Percentiles rank a stretch among this genome's conserved stretches.
phyloP scores from a whole-genome alignment of 1,140 invertebrate genomes.

The Maconellicoccus hirsutus region DNA sequence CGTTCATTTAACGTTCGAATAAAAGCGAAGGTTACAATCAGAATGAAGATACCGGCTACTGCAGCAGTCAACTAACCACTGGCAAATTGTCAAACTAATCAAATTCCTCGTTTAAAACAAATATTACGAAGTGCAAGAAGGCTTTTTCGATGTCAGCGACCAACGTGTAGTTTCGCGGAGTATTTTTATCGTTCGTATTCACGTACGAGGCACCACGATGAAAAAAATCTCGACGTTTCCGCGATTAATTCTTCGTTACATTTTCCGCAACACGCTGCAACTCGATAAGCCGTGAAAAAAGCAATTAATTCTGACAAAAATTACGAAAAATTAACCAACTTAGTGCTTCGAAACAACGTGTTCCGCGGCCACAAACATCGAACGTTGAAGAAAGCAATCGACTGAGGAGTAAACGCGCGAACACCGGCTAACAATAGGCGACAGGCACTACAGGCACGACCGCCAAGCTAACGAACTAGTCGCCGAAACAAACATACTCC shows the following conservation, averaged over 20 bases:
- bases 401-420: background rate
- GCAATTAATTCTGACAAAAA: too few relatives aligned
- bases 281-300: too few relatives aligned
- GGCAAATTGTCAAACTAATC: constrained; percentile 18
- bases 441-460: constrained; percentile 14
- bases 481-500: background rate
- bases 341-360: background rate
- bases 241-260: too few relatives aligned
- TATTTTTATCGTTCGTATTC: constrained; percentile 5
- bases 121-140: constrained; percentile 12
- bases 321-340: background rate
- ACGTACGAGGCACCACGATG: background rate
- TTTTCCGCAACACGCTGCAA: too few relatives aligned
- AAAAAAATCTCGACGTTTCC: background rate
- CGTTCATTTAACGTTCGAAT: background rate
- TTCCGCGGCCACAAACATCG: background rate
- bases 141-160: constrained; percentile 8
- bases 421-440: constrained; percentile 9
- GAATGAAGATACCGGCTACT: constrained; percentile 6
- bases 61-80: constrained; percentile 3
- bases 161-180: background rate
- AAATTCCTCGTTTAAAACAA: constrained; percentile 13
- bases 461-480: background rate
- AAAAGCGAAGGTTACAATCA: background rate
- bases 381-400: background rate